Evolutionary conservation across 2,113 vertebrate species (phyloP), one percentile per base, ranked within the genome.

Genomic region (Bubo blakistoni): DNA sequence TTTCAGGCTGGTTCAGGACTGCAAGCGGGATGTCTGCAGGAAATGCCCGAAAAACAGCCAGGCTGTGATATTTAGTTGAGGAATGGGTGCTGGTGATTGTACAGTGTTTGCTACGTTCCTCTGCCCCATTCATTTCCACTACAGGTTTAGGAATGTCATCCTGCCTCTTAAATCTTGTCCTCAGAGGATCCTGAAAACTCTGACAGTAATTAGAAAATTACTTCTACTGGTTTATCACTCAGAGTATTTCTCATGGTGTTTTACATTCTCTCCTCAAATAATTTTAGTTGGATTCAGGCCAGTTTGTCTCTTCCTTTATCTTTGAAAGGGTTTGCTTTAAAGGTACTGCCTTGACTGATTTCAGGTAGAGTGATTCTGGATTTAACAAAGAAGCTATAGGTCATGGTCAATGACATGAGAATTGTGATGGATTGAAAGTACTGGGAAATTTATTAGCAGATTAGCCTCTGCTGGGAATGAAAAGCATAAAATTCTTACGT

Each of bases 11-110:
- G 46, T 70, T 65, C 62, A 29, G 52, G 49, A 22, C 54, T 54
- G 54, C 65, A 34, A 29, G 36, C 15, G 26, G 54, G 49, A 34
- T 62, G 13, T 49, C 36, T 67, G 38, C 52, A 46, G 67, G 59
- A 91, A 76, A n/a, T 1, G 2, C 58, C 16, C 3, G 2, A 40
- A 79, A 80, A 69, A 0, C 30, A 61, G 12, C 62, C 1, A 0
- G 52, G 26, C 72, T 47, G 26, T 11, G 47, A 16, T 58, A 40
- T 12, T 82, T 71, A 52, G 7, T 38, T 77, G 70, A 85, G 62
- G 62, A 85, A 12, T 2, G 5, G 24, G 10, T 79, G 69, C 54
- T 82, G 40, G 46, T 67, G 32, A 29, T 38, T 24, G 52, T 57
- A 25, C 8, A 24, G 22, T 7, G 42, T 67, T 91, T 67, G n/a